Percentiles rank a stretch among this genome's conserved stretches.
phyloP scores from a whole-genome alignment of 2,113 vertebrate genomes.

The Paraplagusia blochii region DNA sequence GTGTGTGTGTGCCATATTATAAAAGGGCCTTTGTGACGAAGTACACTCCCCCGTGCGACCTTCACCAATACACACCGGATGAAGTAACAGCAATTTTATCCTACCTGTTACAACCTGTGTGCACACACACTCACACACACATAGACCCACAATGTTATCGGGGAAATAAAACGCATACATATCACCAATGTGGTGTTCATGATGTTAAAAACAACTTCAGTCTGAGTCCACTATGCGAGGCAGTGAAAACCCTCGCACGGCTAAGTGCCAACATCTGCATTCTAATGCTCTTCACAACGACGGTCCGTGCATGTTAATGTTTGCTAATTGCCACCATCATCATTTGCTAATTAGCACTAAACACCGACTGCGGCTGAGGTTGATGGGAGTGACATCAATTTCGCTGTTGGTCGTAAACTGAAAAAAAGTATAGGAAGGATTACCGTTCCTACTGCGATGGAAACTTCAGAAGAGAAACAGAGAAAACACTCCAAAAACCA shows the following conservation, averaged over 20 bases:
- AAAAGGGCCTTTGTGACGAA: slow-evolving; percentile 38
- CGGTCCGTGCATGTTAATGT: not conserved
- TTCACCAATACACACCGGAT: not conserved
- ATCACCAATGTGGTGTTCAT: not conserved
- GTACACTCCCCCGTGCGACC: not conserved
- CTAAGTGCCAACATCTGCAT: not conserved
- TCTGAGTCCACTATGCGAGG: not conserved
- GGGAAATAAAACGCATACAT: too few relatives aligned
- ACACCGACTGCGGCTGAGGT: not conserved
- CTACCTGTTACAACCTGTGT: slow-evolving; percentile 31
- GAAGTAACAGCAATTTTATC: slow-evolving; percentile 2
- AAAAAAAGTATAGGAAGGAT: not conserved
- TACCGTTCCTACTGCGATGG: not conserved
- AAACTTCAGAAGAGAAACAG: too few relatives aligned
- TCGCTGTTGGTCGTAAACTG: not conserved
- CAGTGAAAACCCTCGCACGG: not conserved
- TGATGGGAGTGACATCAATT: not conserved
- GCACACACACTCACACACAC: slow-evolving; percentile 7
- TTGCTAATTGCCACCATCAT: not conserved
- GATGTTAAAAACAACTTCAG: not conserved
- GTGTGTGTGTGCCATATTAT: slow-evolving; percentile 17
- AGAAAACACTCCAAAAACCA: too few relatives aligned
- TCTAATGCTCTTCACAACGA: not conserved
- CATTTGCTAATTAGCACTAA: not conserved
- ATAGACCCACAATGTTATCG: not conserved